A percentile compares a stretch with the other conserved stretches of the same genome.
Conservation (phyloP, 2,113 vertebrate species). For the pig (Sus scrofa) region DNA sequence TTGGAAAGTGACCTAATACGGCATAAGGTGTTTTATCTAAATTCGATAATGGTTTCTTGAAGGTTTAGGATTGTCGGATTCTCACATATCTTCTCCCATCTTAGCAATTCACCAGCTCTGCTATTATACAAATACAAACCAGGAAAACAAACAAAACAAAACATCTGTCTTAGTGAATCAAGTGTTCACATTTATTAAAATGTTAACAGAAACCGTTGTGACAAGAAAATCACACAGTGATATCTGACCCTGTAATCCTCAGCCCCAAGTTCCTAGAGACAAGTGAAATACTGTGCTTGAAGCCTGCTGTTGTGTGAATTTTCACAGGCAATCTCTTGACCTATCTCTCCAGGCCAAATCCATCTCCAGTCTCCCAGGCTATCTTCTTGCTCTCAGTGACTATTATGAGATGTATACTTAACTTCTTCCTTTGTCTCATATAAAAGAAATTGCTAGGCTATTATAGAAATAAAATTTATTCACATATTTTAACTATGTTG, state of each 20-base stretch:
- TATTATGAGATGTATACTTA: neutral
- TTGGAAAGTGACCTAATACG: neutral
- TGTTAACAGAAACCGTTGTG: neutral
- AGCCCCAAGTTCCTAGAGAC: neutral
- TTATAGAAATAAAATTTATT: neutral
- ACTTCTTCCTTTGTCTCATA: neutral
- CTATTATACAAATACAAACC: neutral
- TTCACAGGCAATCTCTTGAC: neutral
- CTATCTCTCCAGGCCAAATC: slow-evolving; percentile 11
- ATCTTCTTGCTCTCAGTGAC: neutral
- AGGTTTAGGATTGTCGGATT: neutral
- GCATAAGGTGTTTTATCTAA: neutral
- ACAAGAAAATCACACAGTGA: slow-evolving; percentile 15
- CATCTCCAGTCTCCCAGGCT: neutral
- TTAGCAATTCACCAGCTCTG: neutral
- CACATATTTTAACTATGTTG: neutral
- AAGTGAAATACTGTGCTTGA: slow-evolving; percentile 21
- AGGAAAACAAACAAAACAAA: neutral
- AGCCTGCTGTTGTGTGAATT: neutral
- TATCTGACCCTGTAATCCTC: slow-evolving; percentile 1
- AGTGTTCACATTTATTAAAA: slow-evolving; percentile 37
- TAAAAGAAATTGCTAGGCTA: neutral
- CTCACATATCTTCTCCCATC: neutral
- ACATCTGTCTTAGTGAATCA: neutral
- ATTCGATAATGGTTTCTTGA: neutral